phyloP scores from a whole-genome alignment of 2,888 invertebrate genomes.

The Hipparchia sbordonii region DNA sequence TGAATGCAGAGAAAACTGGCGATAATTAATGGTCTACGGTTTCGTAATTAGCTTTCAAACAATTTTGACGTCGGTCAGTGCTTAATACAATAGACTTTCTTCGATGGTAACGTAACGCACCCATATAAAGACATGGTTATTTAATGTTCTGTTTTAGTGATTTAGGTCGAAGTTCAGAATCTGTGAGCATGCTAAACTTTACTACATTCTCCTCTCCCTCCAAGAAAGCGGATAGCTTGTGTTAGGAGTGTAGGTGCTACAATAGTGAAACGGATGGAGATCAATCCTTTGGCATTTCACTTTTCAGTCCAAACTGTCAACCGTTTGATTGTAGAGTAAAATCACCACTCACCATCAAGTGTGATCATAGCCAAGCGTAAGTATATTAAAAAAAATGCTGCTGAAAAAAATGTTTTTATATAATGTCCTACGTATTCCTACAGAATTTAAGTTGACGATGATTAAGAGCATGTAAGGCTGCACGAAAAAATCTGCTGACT shows the following conservation, averaged over 20 bases:
- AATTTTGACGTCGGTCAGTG: conserved; percentile 13
- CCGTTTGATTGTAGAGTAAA: too few species aligned
- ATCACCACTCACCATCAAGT: too few species aligned
- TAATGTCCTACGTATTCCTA: background rate
- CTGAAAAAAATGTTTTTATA: background rate
- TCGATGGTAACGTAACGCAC: background rate
- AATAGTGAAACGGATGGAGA: too few species aligned
- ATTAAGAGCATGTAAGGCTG: background rate
- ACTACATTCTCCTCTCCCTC: too few species aligned
- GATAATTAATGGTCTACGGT: conserved; percentile 30
- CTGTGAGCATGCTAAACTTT: too few species aligned
- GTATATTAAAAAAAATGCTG: background rate
- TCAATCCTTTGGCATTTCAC: too few species aligned
- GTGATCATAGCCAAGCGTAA: too few species aligned
- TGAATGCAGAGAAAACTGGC: conserved; percentile 30
- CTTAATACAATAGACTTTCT: background rate
- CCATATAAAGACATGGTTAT: background rate
- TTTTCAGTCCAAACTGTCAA: too few species aligned
- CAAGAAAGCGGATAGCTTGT: too few species aligned
- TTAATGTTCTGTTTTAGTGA: background rate
- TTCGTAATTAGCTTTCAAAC: conserved; percentile 24
- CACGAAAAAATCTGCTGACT: conserved; percentile 8
- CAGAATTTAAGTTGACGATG: background rate
- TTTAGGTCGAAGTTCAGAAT: background rate
- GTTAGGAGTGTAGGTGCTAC: too few species aligned